Percentiles rank a stretch among this genome's conserved stretches.
These are phyloP conservation scores for Seira sanloemensis DNA, from an alignment of 2,888 invertebrate species.

Conservation along the genomic window DNA sequence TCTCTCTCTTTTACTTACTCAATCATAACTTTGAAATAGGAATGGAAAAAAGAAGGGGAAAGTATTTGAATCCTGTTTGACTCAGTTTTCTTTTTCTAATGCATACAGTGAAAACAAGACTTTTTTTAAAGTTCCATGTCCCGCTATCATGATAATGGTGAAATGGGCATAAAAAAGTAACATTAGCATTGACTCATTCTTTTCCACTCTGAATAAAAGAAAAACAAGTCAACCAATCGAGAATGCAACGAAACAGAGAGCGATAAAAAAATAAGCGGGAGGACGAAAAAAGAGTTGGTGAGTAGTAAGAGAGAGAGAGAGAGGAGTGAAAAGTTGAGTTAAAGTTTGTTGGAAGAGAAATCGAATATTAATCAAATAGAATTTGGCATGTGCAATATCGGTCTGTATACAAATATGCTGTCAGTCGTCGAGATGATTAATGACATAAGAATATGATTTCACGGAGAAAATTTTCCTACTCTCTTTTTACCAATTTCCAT, in stretches of 20 bases:
- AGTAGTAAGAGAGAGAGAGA: constrained; percentile 40
- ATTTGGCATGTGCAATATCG: constrained; percentile 74
- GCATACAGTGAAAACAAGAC: constrained; percentile 46
- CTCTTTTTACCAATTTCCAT: constrained; percentile 72
- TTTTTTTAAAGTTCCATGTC: constrained; percentile 44
- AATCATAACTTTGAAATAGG: constrained; percentile 47
- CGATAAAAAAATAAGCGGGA: constrained; percentile 44
- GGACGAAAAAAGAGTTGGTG: constrained; percentile 26
- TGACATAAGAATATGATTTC: constrained; percentile 74
- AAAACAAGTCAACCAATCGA: constrained; percentile 50
- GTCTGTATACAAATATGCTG: constrained; percentile 74
- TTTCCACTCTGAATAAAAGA: constrained; percentile 48
- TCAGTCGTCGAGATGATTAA: constrained; percentile 74
- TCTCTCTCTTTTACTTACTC: background rate
- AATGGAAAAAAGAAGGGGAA: constrained; percentile 48
- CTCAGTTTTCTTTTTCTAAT: constrained; percentile 37
- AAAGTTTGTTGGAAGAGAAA: constrained; percentile 71
- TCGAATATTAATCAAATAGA: constrained; percentile 74
- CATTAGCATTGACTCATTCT: constrained; percentile 53
- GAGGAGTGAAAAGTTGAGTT: constrained; percentile 69
- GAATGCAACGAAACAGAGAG: constrained; percentile 47
- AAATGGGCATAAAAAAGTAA: constrained; percentile 40
- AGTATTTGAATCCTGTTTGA: constrained; percentile 41
- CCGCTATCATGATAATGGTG: constrained; percentile 42
- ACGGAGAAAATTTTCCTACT: constrained; percentile 72